Base-by-base conservation (phyloP, 2,888 invertebrate genomes). In the Gordius sp. region DNA sequence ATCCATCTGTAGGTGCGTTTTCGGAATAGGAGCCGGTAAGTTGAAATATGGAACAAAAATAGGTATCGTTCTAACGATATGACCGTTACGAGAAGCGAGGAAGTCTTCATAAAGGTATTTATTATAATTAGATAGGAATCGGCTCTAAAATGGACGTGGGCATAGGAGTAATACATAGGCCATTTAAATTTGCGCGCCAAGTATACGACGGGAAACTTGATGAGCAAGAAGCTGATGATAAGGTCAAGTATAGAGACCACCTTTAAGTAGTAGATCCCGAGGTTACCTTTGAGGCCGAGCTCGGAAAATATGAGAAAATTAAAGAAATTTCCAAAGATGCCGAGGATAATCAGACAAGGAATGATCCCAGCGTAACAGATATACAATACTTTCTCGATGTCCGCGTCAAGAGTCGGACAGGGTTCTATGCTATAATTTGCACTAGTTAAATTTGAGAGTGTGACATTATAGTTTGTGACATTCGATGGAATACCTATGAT, bases 311-410 rank as follows among this genome's bases (percentile, higher is more conserved):
- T 47, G 4, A 20, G 8, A 20, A n/a, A 47, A 47, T 20, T 47
- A 20, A 47, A 47, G 20, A 47, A 47, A 47, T 47, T 47, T 47
- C 47, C 47, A 47, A 47, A 47, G 4, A 47, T 47, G 8, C 47
- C 47, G 4, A 47, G 20, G 47, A 47, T 20, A n/a, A 47, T 8
- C 16, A 47, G 20, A 18, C 4, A 4, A 8, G 16, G 4, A 4
- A 20, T 47, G 8, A 47, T 20, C 20, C 47, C 13, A 47, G 4
- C 47, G 20, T 47, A 47, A 8, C 47, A 47, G 20, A 47, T 47
- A n/a, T n/a, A n/a, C 20, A n/a, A 4, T n/a, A 47, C 20, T 23
- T 20, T 47, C 20, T 47, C 47, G 16, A 47, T 23, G 4, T 13
- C 4, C 23, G 47, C 16, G 20, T 47, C 47, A 47, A n/a, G 20